These are phyloP conservation scores for Odontomachus brunneus DNA, from an alignment of 1,140 invertebrate species.

Conservation along the genomic window DNA sequence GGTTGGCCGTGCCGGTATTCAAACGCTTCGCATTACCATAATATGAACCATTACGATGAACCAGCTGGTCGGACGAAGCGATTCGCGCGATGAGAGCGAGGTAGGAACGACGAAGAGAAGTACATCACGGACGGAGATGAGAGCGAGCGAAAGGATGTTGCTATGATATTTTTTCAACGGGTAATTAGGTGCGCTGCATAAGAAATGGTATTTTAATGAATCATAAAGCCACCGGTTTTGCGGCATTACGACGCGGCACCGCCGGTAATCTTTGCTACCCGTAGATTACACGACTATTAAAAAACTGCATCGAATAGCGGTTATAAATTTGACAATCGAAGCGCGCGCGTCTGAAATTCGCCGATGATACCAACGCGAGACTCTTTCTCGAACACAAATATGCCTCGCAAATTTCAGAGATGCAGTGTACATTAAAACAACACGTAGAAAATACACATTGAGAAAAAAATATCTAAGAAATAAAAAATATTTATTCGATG, in stretches of 20 bases:
- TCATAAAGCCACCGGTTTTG: conserved; percentile 78
- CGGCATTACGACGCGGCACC: conserved; percentile 68
- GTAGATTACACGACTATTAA: conserved; percentile 52
- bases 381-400: not conserved
- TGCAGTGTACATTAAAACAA: not conserved
- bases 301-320: conserved; percentile 49
- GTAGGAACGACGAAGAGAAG: conserved; percentile 44
- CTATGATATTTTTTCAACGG: conserved; percentile 76
- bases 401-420: not conserved
- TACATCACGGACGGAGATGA: not conserved
- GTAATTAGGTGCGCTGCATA: conserved; percentile 82
- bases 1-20: conserved; percentile 43
- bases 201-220: conserved; percentile 83
- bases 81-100: conserved; percentile 55
- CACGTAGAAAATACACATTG: no score
- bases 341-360: conserved; percentile 22
- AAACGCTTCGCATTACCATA: conserved; percentile 57
- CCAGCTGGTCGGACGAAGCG: conserved; percentile 45
- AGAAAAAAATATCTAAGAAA: no score
- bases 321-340: conserved; percentile 53
- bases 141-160: conserved; percentile 57
- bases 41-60: conserved; percentile 59
- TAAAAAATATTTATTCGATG: no score
- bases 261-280: conserved; percentile 75
- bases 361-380: not conserved